Conservation (phyloP, 2,113 vertebrate genomes). For the Trogon surrucura region DNA sequence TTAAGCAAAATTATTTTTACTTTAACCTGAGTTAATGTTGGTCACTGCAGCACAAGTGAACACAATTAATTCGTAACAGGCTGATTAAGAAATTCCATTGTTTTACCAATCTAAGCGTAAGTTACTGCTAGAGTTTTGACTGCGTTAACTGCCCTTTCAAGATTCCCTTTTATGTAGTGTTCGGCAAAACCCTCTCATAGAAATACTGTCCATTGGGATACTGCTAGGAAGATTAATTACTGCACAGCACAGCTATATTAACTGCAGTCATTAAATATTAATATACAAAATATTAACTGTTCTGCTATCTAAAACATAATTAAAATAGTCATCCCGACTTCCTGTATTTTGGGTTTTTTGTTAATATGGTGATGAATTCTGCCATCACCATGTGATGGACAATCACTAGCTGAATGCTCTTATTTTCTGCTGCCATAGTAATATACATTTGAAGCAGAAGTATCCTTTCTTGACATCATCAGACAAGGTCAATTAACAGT, state of each 20-base stretch:
- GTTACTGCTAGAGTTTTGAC: not conserved
- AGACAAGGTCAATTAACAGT: not conserved
- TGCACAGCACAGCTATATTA: not conserved
- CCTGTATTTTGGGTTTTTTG: not conserved
- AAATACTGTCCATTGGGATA: not conserved
- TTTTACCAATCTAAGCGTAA: not conserved
- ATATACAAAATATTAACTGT: not conserved
- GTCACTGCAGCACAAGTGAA: not conserved
- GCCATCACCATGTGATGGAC: not conserved
- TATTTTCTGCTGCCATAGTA: not conserved
- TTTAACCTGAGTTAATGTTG: not conserved
- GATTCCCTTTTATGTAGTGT: not conserved
- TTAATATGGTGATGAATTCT: not conserved
- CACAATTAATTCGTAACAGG: not conserved
- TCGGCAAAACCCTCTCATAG: not conserved
- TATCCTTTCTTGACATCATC: not conserved
- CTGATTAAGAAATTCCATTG: not conserved
- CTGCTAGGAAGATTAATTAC: not conserved
- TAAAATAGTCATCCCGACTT: not conserved
- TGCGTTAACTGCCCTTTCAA: not conserved
- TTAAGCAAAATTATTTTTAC: slow-evolving; percentile 15
- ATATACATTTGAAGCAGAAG: not conserved
- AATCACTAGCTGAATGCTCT: not conserved
- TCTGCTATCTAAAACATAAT: not conserved
- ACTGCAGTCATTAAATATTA: not conserved